These are phyloP conservation scores for Rhyacophila evoluta DNA, from an alignment of 2,888 invertebrate species.

Conservation along the genomic window DNA sequence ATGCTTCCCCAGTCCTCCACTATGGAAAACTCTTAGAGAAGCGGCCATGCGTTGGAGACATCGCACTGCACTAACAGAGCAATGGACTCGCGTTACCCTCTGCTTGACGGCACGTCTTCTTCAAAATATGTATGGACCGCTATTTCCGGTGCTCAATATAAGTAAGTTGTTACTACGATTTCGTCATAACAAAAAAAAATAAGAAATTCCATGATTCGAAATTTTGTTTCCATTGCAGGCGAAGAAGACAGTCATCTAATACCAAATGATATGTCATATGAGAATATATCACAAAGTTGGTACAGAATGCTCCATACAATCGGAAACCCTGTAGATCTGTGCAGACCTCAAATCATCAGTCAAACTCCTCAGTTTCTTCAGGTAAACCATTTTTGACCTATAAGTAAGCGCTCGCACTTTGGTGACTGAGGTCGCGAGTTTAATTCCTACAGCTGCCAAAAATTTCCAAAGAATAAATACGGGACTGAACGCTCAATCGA, in stretches of 20 bases:
- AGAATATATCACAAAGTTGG: conserved; percentile 96
- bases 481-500: too few relatives aligned
- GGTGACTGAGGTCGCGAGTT: too few relatives aligned
- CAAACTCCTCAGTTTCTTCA: conserved; percentile 74
- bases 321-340: conserved; percentile 94
- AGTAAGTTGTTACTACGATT: conserved; percentile 70
- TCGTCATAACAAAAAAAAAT: too few relatives aligned
- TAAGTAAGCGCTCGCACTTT: too few relatives aligned
- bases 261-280: conserved; percentile 86
- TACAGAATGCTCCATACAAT: conserved; percentile 94
- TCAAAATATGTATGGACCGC: conserved; percentile 89
- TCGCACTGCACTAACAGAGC: conserved; percentile 90
- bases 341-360: conserved; percentile 83
- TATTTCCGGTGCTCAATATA: conserved; percentile 84
- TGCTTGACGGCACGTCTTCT: conserved; percentile 88
- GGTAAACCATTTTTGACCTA: too few relatives aligned
- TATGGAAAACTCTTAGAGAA: conserved; percentile 95
- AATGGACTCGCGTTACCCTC: conserved; percentile 95
- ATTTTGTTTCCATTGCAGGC: conserved; percentile 65
- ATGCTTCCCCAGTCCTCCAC: conserved; percentile 94
- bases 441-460: too few relatives aligned
- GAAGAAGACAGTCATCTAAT: conserved; percentile 89
- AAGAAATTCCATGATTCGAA: too few relatives aligned
- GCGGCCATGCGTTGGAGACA: conserved; percentile 96
- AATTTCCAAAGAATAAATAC: too few relatives aligned